Evolutionary conservation across 2,113 vertebrate genomes (phyloP), one percentile per base, ranked within the genome.

Genomic region (Callaeas wilsoni): DNA sequence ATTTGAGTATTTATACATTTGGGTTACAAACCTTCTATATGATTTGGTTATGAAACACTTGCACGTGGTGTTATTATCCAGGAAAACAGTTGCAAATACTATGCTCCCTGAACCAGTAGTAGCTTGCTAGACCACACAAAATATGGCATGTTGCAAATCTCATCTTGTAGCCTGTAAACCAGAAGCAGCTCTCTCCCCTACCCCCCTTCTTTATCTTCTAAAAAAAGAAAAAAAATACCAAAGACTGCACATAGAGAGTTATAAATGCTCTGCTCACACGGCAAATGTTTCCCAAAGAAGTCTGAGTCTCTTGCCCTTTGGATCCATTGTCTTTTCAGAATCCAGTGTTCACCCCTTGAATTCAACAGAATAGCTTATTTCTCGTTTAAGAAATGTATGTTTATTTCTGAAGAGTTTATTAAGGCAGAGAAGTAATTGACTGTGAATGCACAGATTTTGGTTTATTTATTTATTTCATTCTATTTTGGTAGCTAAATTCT

Each of bases 21-120:
- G 44, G 73, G 82, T 92, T 82, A 56, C 47, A 89, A 88, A 50
- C 46, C 60, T 90, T 71, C 70, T 94, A 16, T 94, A 83, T 30
- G 35, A 70, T 82, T 93, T 0, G 2, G 41, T 29, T 94, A 52
- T 73, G 69, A 93, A 94, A 71, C 47, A 52, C 68, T 88, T 77
- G 35, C 85, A 68, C 0, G 7, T 93, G 68, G 44, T 89, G 42
- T 33, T 79, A 67, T 93, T 92, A 94, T 23, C 88, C 57, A 64
- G 67, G 78, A 63, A 89, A 95, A 93, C 93, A 90, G 94, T 95
- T 96, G 88, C 96, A 94, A 89, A 94, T 95, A 87, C 73, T 85
- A 56, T 95, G 95, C 93, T 96, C 95, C 91, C 88, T 96, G 89
- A 95, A 90, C 97, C 85, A 84, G 56, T 16, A 80, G 59, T 93